Base-by-base conservation (phyloP, 2,888 invertebrate species). In the Scaptodrosophila latifasciaeformis region DNA sequence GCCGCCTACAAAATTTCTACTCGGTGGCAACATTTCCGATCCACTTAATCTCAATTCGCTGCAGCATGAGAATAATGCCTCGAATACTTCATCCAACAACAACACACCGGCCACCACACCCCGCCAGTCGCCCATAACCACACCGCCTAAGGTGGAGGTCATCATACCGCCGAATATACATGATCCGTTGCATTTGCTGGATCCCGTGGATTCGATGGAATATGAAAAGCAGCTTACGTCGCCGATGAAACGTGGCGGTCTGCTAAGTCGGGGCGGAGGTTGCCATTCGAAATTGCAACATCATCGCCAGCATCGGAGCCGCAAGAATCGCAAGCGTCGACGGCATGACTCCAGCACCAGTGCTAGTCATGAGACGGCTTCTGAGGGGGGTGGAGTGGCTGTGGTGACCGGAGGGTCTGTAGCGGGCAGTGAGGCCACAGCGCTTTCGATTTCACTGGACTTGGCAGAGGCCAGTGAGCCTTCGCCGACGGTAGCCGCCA, bases 21-120 rank as follows among this genome's bases (percentile, higher is more conserved):
- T 97, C 1, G 98, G 97, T 39, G 98, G 97, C 6, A 97, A 96
- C 86, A 97, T 97, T 67, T 93, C 93, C 67, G 98, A 98, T 88
- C 98, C 97, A 0, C 87, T 98, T 40, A 98, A 98, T 87, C 87
- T 98, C 58, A 96, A 95, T 82, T 96, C 96, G 82, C 89, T 98
- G 74, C 95, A 92, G 86, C 92, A 93, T 84, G 93, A 93, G 83
- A 92, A 92, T 70, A 67, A 52, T 2, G 37, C 72, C 2, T 82
- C 80, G 30, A 84, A 82, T 59, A 92, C 91, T 5, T 92, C 94
- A 89, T 92, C 93, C 0, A 85, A 79, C 57, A 84, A 77, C 44
- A 86, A 82, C 49, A 97, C 97, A 12, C 97, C 97, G 48, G 93
- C 95, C 81, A 95, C 96, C 24, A 97, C 97, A 54, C 97, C 97